These are phyloP conservation scores for Anhinga rufa DNA, from an alignment of 2,113 vertebrate genomes.

Conservation along the genomic window DNA sequence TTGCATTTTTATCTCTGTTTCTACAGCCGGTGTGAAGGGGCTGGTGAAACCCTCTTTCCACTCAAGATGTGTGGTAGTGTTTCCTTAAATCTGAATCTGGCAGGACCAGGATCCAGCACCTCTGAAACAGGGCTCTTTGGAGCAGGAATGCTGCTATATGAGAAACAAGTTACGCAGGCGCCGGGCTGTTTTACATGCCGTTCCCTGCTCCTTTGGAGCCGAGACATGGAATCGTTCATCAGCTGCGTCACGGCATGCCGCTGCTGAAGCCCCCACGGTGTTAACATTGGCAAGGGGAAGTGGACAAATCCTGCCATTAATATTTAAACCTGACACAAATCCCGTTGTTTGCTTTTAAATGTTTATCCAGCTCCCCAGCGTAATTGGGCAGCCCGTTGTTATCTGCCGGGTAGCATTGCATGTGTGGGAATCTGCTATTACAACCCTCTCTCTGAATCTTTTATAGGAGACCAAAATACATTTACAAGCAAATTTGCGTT, in stretches of 20 bases:
- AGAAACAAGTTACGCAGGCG: slow-evolving; percentile 40
- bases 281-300: slow-evolving; percentile 36
- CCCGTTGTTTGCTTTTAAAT: slow-evolving; percentile 58
- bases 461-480: slow-evolving; percentile 16
- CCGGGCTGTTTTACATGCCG: slow-evolving; percentile 49
- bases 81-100: slow-evolving; percentile 29
- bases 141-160: slow-evolving; percentile 39
- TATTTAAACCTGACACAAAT: slow-evolving; percentile 56
- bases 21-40: slow-evolving; percentile 5
- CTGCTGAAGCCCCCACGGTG: slow-evolving; percentile 20
- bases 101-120: slow-evolving; percentile 3
- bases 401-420: neutral
- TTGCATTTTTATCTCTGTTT: slow-evolving; percentile 42
- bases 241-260: neutral
- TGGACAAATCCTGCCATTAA: slow-evolving; percentile 54
- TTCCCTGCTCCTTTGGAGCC: slow-evolving; percentile 49
- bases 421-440: slow-evolving; percentile 25
- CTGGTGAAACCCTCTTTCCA: slow-evolving; percentile 19
- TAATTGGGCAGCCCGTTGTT: slow-evolving; percentile 41
- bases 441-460: slow-evolving; percentile 11
- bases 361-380: slow-evolving; percentile 33
- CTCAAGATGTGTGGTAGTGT: neutral
- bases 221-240: slow-evolving; percentile 44
- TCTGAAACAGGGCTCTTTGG: slow-evolving; percentile 40
- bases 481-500: slow-evolving; percentile 19